These are phyloP conservation scores for Heteractis magnifica DNA, from an alignment of 92 coral and sea anemone genomes.

Conservation along the genomic window DNA sequence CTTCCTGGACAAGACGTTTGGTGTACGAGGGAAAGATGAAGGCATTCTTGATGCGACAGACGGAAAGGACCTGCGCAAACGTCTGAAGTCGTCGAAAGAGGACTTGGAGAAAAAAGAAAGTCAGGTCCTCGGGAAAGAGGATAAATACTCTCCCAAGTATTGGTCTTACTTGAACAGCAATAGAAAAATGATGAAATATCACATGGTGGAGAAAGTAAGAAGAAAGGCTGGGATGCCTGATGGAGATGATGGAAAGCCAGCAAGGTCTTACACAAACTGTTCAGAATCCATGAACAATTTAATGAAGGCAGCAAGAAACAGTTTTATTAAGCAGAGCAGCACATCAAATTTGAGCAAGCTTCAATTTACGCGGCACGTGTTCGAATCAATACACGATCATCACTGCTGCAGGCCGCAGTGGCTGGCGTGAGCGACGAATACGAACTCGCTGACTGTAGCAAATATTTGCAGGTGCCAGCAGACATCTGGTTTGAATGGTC, in stretches of 20 bases:
- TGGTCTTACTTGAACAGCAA: too few relatives aligned
- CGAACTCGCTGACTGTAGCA: conserved; percentile 38
- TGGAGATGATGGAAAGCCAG: conserved; percentile 19
- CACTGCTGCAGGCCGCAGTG: conserved; percentile 50
- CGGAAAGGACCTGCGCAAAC: too few relatives aligned
- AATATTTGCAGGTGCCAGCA: background rate
- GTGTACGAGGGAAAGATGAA: too few relatives aligned
- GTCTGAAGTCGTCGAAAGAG: too few relatives aligned
- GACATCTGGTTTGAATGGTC: too few relatives aligned
- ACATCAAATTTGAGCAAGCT: background rate
- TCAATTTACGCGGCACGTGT: too few relatives aligned
- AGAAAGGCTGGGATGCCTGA: conserved; percentile 27
- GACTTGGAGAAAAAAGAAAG: too few relatives aligned
- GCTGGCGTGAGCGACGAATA: conserved; percentile 26
- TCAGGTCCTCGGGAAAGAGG: too few relatives aligned
- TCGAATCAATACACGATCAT: conserved; percentile 40
- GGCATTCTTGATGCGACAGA: too few relatives aligned
- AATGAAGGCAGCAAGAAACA: conserved; percentile 32
- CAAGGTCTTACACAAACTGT: conserved; percentile 32
- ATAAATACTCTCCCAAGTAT: too few relatives aligned
- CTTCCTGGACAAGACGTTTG: too few relatives aligned
- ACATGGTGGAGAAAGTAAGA: conserved; percentile 42
- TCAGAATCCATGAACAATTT: conserved; percentile 40
- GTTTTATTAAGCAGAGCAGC: conserved; percentile 12
- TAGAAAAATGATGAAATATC: background rate